Base-by-base conservation (phyloP, 2,113 vertebrate species). In the Pangasianodon hypophthalmus region DNA sequence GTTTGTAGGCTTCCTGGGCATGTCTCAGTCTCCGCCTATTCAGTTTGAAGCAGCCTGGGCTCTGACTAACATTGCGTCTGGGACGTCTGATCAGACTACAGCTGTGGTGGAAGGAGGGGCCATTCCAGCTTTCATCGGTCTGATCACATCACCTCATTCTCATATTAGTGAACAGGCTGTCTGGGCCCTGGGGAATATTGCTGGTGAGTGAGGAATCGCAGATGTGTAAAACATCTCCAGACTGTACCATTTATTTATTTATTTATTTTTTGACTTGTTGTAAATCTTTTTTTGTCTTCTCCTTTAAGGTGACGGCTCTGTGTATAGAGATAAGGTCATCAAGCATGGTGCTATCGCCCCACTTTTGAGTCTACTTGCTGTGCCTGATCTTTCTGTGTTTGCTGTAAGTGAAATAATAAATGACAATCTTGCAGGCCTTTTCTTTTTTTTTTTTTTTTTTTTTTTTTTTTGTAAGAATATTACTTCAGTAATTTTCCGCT, bases 11-110 rank as follows among this genome's bases (percentile, higher is more conserved):
- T 99, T 99, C 92, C 94, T 99, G 95, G 95, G 96, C 0, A 92
- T 95, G 92, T 86, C 71, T 0, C 96, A 98, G 10, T 98, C 96
- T 50, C 96, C 97, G 6, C 97, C 97, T 0, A 98, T 99, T 93
- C 98, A 99, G 94, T 99, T 99, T 73, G 98, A 99, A 90, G 97
- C 98, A 16, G 97, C 98, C n/a, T 99, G 98, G 98, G 98, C 98
- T 0, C 96, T 99, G 89, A 99, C 98, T 44, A 99, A 99, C 95
- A 99, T 99, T 1, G 98, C 98, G 37, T 99, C 98, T 0, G 98
- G 98, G 84, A 99, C 97, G 0, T 97, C 97, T 0, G 97, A 98
- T 6, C 98, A 99, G 93, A 99, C 98, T 0, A 96, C 95, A n/a
- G 98, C 98, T 0, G 98, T 99, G 18, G 98, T 99, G 8, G 96